Conservation (phyloP, 2,113 vertebrate species). For the Dascyllus trimaculatus region DNA sequence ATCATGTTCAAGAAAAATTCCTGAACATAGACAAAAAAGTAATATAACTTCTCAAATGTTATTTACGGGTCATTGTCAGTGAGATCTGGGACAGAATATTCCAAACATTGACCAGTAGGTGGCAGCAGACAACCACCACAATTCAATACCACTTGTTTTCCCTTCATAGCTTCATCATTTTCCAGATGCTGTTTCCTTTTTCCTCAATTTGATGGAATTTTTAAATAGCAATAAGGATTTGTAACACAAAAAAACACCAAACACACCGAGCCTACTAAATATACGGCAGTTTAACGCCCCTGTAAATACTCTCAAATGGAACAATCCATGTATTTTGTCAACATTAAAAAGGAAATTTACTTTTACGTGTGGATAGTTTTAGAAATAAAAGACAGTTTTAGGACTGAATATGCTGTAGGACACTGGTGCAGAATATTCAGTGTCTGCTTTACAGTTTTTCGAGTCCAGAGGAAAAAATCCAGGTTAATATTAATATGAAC, state of each 20-base stretch:
- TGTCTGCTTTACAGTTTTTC: background rate
- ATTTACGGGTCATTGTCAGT: background rate
- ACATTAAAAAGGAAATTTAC: background rate
- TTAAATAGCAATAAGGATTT: conserved; percentile 8
- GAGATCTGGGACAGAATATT: background rate
- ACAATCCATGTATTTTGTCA: background rate
- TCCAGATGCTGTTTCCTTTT: conserved; percentile 32
- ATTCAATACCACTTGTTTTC: conserved; percentile 20
- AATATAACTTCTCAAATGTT: background rate
- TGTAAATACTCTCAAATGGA: background rate
- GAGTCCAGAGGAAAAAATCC: background rate
- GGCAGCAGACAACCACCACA: conserved; percentile 73
- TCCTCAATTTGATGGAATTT: conserved; percentile 36
- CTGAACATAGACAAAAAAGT: background rate
- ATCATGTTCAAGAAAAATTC: background rate
- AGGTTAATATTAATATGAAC: background rate
- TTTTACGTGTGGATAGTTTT: background rate
- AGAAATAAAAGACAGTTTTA: conserved; percentile 6
- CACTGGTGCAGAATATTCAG: background rate
- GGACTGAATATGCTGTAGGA: background rate
- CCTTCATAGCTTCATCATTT: conserved; percentile 1
- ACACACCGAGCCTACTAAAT: background rate
- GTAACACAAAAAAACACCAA: conserved; percentile 2
- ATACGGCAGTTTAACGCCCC: background rate
- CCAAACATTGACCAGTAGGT: conserved; percentile 64